Percentiles rank a stretch among this genome's conserved stretches.
These are phyloP conservation scores for Pantelozetes paolii DNA, from an alignment of 2,888 invertebrate species.

Conservation along the genomic window DNA sequence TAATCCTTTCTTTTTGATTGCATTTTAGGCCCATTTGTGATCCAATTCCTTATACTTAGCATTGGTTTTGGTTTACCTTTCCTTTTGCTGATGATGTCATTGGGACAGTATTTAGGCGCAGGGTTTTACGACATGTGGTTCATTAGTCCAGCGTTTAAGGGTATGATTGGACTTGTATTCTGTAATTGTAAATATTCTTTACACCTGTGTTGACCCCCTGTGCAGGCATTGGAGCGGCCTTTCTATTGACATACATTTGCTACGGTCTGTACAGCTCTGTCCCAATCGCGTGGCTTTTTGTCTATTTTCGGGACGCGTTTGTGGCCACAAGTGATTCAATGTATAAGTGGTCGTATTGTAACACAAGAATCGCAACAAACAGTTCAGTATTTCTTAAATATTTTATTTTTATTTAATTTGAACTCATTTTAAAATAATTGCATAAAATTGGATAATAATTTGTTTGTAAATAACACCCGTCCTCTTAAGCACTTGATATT, in stretches of 20 bases:
- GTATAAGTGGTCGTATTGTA: conserved; percentile 43
- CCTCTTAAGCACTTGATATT: too few relatives aligned
- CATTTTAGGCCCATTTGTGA: conserved; percentile 71
- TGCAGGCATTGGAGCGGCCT: conserved; percentile 73
- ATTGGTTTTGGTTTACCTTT: conserved; percentile 76
- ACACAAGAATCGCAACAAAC: conserved; percentile 31
- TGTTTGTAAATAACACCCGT: too few relatives aligned
- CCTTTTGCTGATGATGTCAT: conserved; percentile 74
- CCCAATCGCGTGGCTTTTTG: conserved; percentile 84
- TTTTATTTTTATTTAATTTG: neutral
- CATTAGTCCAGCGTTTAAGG: conserved; percentile 80
- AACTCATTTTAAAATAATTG: too few relatives aligned
- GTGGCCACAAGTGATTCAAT: conserved; percentile 56
- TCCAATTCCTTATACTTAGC: conserved; percentile 80
- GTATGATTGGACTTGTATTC: conserved; percentile 48
- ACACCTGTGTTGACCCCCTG: too few relatives aligned
- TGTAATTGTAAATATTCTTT: too few relatives aligned
- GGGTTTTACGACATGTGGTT: conserved; percentile 90
- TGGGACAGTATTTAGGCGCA: conserved; percentile 76
- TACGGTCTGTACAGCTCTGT: conserved; percentile 81
- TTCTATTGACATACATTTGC: conserved; percentile 71
- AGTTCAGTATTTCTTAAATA: neutral
- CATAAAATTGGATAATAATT: too few relatives aligned
- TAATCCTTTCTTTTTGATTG: neutral
- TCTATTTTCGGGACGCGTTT: conserved; percentile 80